Base-by-base conservation (phyloP, 2,113 vertebrate genomes). In the Plestiodon gilberti region DNA sequence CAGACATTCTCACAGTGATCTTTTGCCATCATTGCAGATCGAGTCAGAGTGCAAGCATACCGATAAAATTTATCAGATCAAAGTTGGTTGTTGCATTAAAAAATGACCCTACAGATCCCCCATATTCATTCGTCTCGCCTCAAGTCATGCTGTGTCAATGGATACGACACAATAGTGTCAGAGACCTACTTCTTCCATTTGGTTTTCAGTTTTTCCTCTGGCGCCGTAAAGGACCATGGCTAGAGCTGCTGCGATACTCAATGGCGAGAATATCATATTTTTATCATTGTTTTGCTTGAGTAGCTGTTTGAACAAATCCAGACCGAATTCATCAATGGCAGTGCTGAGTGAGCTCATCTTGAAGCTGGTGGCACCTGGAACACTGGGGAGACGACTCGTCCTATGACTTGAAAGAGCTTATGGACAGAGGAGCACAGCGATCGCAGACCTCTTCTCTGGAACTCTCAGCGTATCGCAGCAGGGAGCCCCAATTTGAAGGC, bases 261-360 rank as follows among this genome's bases (percentile, higher is more conserved):
- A 89, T 0, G 98, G 97, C 0, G 97, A 98, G 59, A 98, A 22
- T 79, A 98, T 97, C 78, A 97, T 77, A 76, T 97, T 98, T 17
- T 92, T 92, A 0, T 18, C n/a, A 10, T 94, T 75, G 0, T 93
- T 84, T 0, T 28, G 3, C 28, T 90, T 95, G n/a, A n/a, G n/a
- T n/a, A n/a, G n/a, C n/a, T n/a, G n/a, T 83, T 93, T 95, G 88
- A 94, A 92, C 71, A 98, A 95, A 15, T 97, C 95, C 92, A 97
- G 40, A 25, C 96, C 94, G 81, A 98, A 98, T 2, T 2, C 38
- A 0, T 94, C 96, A 93, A 97, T 97, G 30, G 97, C 96, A 14
- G 64, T 85, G 91, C 88, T 92, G 83, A 97, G 77, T 55, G 85
- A 78, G 0, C 93, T 95, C 97, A 98, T 97, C 93, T 77, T 40